Percentiles rank a stretch among this genome's conserved stretches.
These are phyloP conservation scores for Teleogryllus occipitalis DNA, from an alignment of 1,140 invertebrate species.

Conservation along the genomic window DNA sequence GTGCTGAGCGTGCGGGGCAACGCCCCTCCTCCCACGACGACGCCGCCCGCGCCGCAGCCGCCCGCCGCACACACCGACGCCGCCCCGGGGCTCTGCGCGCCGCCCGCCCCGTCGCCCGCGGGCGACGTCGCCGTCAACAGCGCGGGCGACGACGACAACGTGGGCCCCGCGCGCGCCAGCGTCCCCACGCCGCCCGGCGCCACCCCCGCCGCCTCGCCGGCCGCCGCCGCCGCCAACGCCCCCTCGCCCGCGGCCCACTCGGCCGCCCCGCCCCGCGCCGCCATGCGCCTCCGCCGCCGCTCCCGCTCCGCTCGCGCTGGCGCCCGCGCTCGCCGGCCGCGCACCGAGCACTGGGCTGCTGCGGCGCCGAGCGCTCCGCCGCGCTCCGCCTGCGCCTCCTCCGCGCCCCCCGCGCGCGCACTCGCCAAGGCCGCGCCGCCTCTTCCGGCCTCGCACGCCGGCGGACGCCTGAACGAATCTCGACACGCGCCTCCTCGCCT, in stretches of 20 bases:
- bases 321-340: slow-evolving; percentile 37
- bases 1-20: slow-evolving; percentile 68
- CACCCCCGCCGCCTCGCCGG: no score
- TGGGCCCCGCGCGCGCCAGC: neutral
- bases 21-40: slow-evolving; percentile 25
- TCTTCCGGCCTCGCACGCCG: no score
- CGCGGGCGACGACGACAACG: neutral
- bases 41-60: slow-evolving; percentile 34
- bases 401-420: no score
- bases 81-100: slow-evolving; percentile 25
- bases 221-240: no score
- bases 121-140: slow-evolving; percentile 1
- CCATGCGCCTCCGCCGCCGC: slow-evolving; percentile 14
- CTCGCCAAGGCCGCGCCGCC: no score
- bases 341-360: no score
- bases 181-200: slow-evolving; percentile 30
- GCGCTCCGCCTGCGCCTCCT: no score
- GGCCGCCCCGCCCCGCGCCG: slow-evolving; percentile 40
- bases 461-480: no score
- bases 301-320: slow-evolving; percentile 40
- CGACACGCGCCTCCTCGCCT: no score
- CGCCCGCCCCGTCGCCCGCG: slow-evolving; percentile 13
- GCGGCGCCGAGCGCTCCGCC: no score
- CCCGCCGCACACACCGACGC: slow-evolving; percentile 27
- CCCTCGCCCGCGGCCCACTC: no score